Base-by-base conservation (phyloP, 2,113 vertebrate genomes). In the Gymnorhina tibicen region DNA sequence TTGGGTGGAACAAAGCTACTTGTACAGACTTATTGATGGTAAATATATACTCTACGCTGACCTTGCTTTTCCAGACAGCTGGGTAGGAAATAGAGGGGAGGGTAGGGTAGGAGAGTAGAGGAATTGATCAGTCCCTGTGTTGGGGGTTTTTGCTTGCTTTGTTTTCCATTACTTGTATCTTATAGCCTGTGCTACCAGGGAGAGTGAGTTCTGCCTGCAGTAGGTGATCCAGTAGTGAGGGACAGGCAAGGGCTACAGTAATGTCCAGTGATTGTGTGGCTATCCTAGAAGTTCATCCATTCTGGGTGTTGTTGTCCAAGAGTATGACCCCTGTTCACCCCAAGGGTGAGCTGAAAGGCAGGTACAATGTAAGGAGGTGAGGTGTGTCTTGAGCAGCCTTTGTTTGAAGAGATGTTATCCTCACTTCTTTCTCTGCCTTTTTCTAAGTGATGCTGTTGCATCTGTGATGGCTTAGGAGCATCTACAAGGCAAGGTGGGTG, bases 271-370 rank as follows among this genome's bases (percentile, higher is more conserved):
- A 21, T 24, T 42, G 37, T 30, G 19, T 27, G 41, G 26, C 5
- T 21, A 10, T 73, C 52, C 58, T 80, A 20, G 28, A 58, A 58
- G 22, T 87, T 95, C 32, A 35, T 27, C 9, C 12, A 3, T 26
- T 66, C 26, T 58, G 53, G 28, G 3, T 37, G 19, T 15, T 83
- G 56, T 52, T 70, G 28, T 50, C 46, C 35, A 41, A 37, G 46
- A 22, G 3, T 10, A 3, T 1, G 5, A 59, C 3, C 18, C 12
- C 14, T 70, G n/a, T 35, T 79, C 0, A 0, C 37, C 35, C n/a
- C 18, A 8, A 10, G 55, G 49, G 16, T 74, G 22, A 60, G 63
- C 46, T 21, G 37, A 23, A 49, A 14, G 30, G 44, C 55, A 92
- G 53, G 33, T 50, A 10, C 33, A 3, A 0, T 12, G 11, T 39